phyloP scores from a whole-genome alignment of 2,888 invertebrate genomes.

The Pardosa pseudoannulata region DNA sequence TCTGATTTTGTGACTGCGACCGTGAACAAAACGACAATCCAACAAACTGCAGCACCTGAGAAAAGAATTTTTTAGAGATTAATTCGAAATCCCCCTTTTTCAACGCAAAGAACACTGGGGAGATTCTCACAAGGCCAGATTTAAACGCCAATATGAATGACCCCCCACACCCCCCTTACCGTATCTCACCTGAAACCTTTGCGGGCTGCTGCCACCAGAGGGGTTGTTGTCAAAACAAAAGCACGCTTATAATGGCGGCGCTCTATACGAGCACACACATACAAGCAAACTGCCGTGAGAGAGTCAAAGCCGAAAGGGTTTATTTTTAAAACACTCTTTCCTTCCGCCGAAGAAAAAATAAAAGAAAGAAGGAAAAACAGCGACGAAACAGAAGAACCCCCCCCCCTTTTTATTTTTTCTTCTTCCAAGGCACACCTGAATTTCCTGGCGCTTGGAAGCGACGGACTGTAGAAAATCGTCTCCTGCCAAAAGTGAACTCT shows the following conservation, averaged over 20 bases:
- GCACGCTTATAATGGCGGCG: background rate
- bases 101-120: too few species aligned
- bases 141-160: too few species aligned
- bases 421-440: background rate
- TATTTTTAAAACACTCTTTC: constrained; percentile 3
- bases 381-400: background rate
- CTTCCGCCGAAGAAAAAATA: background rate
- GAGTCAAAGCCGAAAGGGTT: background rate
- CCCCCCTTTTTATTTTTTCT: background rate
- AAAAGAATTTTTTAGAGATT: too few species aligned
- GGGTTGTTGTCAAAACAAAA: constrained; percentile 19
- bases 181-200: too few species aligned
- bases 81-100: too few species aligned
- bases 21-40: too few species aligned
- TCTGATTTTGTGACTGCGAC: too few species aligned
- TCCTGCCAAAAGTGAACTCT: constrained; percentile 49
- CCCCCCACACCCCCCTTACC: too few species aligned
- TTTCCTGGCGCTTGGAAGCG: constrained; percentile 1
- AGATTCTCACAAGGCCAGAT: too few species aligned
- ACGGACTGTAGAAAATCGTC: constrained; percentile 39
- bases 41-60: too few species aligned
- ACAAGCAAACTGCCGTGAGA: too few species aligned
- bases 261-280: background rate
- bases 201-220: too few species aligned
- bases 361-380: background rate